A percentile compares a stretch with the other conserved stretches of the same genome.
These are phyloP conservation scores for Puffinus mauretanicus DNA, from an alignment of 2,113 vertebrate genomes.

Conservation along the genomic window DNA sequence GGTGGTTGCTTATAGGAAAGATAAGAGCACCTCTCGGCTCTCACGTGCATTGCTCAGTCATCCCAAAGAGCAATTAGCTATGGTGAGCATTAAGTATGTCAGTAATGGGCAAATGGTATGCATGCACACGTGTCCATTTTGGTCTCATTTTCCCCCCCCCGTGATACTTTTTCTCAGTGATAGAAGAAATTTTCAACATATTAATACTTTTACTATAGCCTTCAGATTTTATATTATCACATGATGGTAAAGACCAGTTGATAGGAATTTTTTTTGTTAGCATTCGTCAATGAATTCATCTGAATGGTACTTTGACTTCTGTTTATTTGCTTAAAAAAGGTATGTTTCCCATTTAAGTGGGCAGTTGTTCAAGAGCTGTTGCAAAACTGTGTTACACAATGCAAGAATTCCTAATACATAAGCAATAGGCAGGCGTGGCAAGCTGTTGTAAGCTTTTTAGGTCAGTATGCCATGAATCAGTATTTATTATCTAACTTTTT, in stretches of 20 bases:
- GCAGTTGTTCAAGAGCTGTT: slow-evolving; percentile 34
- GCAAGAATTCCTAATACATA: slow-evolving; percentile 53
- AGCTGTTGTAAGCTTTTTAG: slow-evolving; percentile 39
- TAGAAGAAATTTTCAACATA: neutral
- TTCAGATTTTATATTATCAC: neutral
- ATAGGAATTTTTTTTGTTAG: neutral
- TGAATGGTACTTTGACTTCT: neutral
- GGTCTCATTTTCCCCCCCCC: rapidly evolving
- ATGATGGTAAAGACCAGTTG: neutral
- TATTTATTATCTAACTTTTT: slow-evolving; percentile 55
- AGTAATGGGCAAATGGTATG: neutral
- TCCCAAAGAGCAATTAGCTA: neutral
- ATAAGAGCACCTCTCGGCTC: neutral
- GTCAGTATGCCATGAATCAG: slow-evolving; percentile 63
- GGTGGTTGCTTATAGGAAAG: neutral
- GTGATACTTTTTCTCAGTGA: neutral
- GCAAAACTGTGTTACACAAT: slow-evolving; percentile 65
- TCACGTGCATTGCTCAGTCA: rapidly evolving
- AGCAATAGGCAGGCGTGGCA: slow-evolving; percentile 28
- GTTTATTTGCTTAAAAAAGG: slow-evolving; percentile 10
- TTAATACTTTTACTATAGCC: neutral
- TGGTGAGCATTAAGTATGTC: neutral
- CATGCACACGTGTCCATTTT: neutral
- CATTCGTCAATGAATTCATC: neutral
- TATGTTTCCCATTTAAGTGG: slow-evolving; percentile 57